Percentiles rank a stretch among this genome's conserved stretches.
phyloP scores from a whole-genome alignment of 2,888 invertebrate genomes.

The Arrhopalites spinosus region DNA sequence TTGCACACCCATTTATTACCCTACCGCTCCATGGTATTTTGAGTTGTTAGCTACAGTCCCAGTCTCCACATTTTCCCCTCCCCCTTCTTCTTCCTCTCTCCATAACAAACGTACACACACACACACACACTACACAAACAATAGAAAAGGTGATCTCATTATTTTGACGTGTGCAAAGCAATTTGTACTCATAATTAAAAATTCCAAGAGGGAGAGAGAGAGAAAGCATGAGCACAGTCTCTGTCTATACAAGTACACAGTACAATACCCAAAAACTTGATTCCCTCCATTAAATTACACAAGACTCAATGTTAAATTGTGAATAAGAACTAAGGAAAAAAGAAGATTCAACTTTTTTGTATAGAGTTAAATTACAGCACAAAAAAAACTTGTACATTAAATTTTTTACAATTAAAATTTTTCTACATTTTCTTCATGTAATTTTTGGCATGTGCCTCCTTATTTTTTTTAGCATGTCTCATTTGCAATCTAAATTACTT shows the following conservation, averaged over 20 bases:
- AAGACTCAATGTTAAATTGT: neutral
- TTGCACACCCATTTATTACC: constrained; percentile 15
- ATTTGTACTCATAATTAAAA: constrained; percentile 28
- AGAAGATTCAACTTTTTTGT: neutral
- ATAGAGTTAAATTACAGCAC: no score
- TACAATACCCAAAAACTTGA: neutral
- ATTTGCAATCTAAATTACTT: no score
- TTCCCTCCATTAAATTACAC: neutral
- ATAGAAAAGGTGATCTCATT: constrained; percentile 13
- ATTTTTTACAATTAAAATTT: no score
- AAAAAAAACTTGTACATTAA: no score
- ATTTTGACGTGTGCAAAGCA: constrained; percentile 10
- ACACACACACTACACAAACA: neutral
- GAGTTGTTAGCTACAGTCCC: neutral
- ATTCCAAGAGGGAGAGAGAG: constrained; percentile 11
- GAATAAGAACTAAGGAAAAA: neutral
- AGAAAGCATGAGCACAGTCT: neutral
- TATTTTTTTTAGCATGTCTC: no score
- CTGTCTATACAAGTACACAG: neutral
- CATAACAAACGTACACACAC: neutral
- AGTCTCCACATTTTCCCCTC: neutral
- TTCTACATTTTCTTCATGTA: no score
- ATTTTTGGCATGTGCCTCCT: no score
- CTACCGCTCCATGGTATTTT: neutral
- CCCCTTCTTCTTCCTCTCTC: neutral